These are phyloP conservation scores for Lophotis ruficrista DNA, from an alignment of 2,113 vertebrate genomes.

Conservation along the genomic window DNA sequence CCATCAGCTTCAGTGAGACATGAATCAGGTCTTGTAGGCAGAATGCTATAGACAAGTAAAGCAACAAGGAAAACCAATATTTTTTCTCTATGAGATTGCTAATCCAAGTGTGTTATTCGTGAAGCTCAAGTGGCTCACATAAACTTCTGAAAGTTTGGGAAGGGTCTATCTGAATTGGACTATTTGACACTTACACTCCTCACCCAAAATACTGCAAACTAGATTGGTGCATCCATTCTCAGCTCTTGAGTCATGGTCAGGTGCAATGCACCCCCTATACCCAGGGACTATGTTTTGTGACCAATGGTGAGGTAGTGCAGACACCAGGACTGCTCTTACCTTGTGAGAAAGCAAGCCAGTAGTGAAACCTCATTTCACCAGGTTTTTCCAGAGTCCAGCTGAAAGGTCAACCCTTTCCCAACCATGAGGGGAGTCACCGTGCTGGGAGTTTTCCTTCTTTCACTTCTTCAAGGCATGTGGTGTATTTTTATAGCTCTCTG, in stretches of 20 bases:
- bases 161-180: background rate
- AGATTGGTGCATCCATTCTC: accelerated
- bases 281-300: background rate
- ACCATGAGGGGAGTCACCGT: accelerated
- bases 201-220: background rate
- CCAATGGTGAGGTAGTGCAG: background rate
- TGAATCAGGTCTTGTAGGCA: background rate
- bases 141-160: background rate
- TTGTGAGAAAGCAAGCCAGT: background rate
- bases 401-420: background rate
- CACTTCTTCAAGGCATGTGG: background rate
- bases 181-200: background rate
- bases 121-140: background rate
- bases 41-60: background rate
- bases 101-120: background rate
- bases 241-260: background rate
- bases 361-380: background rate
- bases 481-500: background rate
- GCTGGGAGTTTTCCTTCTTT: background rate
- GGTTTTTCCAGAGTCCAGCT: background rate
- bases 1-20: background rate
- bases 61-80: background rate
- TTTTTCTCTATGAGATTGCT: background rate
- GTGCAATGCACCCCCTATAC: accelerated
- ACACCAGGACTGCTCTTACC: background rate